Evolutionary conservation across 1,140 invertebrate genomes (phyloP).

Genomic region (Semibalanus balanoides): DNA sequence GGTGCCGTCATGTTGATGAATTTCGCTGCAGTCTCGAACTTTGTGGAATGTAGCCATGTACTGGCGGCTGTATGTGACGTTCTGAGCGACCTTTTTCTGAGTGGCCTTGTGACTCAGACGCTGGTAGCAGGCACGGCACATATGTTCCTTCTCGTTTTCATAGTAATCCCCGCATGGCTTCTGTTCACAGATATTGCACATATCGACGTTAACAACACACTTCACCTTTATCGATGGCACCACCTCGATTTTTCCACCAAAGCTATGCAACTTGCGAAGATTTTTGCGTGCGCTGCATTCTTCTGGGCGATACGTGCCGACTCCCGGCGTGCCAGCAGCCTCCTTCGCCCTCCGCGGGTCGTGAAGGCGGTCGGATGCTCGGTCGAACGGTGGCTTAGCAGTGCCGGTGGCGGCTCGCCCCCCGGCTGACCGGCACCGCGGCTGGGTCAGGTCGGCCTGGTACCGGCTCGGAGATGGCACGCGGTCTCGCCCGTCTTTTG

Average conservation of each 20-base stretch:
- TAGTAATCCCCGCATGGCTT: not conserved
- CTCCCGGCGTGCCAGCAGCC: not conserved
- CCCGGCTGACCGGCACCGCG: not conserved
- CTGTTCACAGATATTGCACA: not conserved
- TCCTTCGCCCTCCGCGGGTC: not conserved
- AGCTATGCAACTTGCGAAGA: not conserved
- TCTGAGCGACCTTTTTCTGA: not conserved
- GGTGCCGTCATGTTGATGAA: too few relatives aligned
- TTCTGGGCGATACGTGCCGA: not conserved
- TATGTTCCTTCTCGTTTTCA: not conserved
- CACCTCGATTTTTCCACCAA: not conserved
- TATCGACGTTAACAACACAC: not conserved
- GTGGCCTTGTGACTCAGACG: not conserved
- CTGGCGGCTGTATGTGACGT: not conserved
- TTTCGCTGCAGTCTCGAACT: too few relatives aligned
- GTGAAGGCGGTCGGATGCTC: not conserved
- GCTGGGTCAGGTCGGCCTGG: not conserved
- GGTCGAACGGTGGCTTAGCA: not conserved
- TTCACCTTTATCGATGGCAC: not conserved
- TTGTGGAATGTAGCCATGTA: not conserved
- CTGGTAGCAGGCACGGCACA: not conserved
- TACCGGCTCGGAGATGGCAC: not conserved
- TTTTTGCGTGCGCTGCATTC: not conserved
- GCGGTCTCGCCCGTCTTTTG: not conserved
- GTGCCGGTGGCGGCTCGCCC: too few relatives aligned